A percentile compares a stretch with the other conserved stretches of the same genome.
phyloP scores from a whole-genome alignment of 1,140 invertebrate genomes.

The Lamellibrachia luymesi region DNA sequence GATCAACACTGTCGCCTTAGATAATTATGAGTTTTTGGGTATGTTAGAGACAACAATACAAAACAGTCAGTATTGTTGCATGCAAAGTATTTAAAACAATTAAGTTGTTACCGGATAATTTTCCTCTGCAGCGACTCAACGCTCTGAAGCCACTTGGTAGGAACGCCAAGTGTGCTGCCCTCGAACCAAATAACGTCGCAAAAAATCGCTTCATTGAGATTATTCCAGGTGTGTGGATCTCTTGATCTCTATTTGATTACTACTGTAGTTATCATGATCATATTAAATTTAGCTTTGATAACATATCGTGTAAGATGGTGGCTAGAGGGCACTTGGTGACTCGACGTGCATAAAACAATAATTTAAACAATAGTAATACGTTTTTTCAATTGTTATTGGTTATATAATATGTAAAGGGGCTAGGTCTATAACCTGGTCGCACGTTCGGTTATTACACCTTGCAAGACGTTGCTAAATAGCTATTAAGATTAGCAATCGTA shows the following conservation, averaged over 20 bases:
- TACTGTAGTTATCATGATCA: neutral
- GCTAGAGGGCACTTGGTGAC: neutral
- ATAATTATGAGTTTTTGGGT: neutral
- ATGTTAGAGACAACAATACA: neutral
- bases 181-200: slow-evolving; percentile 2
- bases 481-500: neutral
- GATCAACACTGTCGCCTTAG: too few species aligned
- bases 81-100: too few species aligned
- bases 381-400: neutral
- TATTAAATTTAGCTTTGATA: neutral
- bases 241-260: neutral
- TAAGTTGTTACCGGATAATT: neutral
- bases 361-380: neutral
- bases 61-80: too few species aligned
- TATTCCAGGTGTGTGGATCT: slow-evolving; percentile 12
- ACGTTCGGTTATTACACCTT: neutral
- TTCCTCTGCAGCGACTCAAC: neutral
- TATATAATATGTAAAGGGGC: too few species aligned
- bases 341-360: neutral
- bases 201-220: slow-evolving; percentile 19
- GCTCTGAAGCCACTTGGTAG: neutral
- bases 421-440: neutral
- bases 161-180: neutral
- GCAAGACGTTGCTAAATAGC: neutral
- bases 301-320: neutral